A percentile compares a stretch with the other conserved stretches of the same genome.
Conservation (phyloP, 2,113 vertebrate genomes). For the Pao palembangensis region DNA sequence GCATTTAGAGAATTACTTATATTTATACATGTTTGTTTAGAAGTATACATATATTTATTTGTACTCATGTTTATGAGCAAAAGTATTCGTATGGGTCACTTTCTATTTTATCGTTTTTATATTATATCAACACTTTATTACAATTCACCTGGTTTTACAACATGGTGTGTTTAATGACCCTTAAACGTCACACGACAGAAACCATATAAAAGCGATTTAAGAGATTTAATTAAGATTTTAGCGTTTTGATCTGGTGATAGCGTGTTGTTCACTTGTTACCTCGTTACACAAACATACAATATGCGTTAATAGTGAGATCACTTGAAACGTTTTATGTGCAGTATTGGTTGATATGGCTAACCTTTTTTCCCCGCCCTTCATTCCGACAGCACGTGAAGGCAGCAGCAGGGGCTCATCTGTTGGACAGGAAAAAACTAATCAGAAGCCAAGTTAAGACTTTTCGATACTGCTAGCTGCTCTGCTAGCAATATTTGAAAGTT, state of each 20-base stretch:
- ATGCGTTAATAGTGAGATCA: background rate
- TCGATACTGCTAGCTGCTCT: conserved; percentile 37
- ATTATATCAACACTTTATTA: no score
- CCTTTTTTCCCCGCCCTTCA: fast-evolving
- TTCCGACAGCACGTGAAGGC: conserved; percentile 39
- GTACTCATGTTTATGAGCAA: no score
- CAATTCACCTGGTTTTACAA: background rate
- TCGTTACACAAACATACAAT: no score
- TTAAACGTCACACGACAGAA: conserved; percentile 27
- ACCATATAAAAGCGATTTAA: conserved; percentile 6
- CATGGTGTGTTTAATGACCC: conserved; percentile 18
- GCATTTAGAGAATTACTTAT: no score
- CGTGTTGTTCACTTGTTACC: background rate
- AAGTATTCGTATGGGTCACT: no score
- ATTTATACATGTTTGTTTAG: no score
- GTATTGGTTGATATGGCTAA: background rate
- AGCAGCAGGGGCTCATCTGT: conserved; percentile 65
- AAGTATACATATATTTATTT: no score
- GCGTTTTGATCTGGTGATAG: background rate
- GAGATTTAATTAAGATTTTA: background rate
- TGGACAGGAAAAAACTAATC: conserved; percentile 66
- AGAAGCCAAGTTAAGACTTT: conserved; percentile 65
- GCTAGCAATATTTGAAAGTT: conserved; percentile 41
- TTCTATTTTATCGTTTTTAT: no score
- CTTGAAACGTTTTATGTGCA: background rate